Base-by-base conservation (phyloP, 1,140 invertebrate genomes). In the Belonocnema kinseyi region DNA sequence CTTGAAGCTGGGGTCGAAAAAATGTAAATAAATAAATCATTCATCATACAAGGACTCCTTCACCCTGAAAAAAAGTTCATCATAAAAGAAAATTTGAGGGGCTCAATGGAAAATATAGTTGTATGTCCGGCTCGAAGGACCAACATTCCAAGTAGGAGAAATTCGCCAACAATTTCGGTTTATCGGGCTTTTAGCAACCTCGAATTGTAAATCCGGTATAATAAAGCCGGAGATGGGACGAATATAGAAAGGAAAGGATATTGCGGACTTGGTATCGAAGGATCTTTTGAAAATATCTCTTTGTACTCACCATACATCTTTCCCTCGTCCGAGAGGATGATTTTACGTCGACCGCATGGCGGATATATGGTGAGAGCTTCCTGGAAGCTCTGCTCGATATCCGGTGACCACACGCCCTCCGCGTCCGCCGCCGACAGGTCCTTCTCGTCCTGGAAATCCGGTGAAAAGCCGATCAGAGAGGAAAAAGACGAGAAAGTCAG, bases 321-420 rank as follows among this genome's bases (percentile, higher is more conserved):
- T 89, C 99, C 99, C 93, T 99, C 99, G 92, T 99, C 99, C 78
- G 98, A 99, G 82, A 99, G 94, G 84, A 99, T 99, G 89, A 99
- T 99, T 94, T 99, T 99, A 88, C 99, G 94, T 85, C 99, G 92
- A 75, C 99, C 99, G 92, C 99, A 99, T 80, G 99, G 99, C 74
- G 99, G 99, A 93, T 99, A 99, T 90, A 99, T 99, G 86, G 98
- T 98, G 84, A 99, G 94, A 61, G 99, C 99, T 93, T 99, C 99
- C 92, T 99, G 98, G 92, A 99, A 99, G 92, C 98, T 98, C 93
- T 99, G 99, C 92, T 99, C 99, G 92, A 99, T 99, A 92, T 99
- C 99, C 73, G 98, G 97, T 92, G 97, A 98, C 99, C 99, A 99
- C 19, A 99, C 99, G 80, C 99, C 99, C 92, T 99, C 99, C 72